These are phyloP conservation scores for Bombus superbus DNA, from an alignment of 1,140 invertebrate species.

Conservation along the genomic window DNA sequence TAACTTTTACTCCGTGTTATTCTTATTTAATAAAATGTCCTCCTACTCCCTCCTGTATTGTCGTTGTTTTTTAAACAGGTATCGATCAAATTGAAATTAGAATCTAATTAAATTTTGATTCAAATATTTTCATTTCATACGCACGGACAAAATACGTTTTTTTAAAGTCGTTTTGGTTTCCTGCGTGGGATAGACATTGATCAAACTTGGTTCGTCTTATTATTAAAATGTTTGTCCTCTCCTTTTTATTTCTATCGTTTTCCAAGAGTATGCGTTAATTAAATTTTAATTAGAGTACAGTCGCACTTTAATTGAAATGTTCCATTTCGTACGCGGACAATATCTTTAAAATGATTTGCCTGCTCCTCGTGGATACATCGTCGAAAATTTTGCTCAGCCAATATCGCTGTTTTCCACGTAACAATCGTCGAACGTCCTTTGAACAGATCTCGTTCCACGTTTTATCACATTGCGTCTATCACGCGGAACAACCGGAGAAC, in stretches of 20 bases:
- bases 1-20: neutral
- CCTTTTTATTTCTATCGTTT: neutral
- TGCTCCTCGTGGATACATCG: neutral
- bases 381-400: neutral
- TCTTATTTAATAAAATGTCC: too few relatives aligned
- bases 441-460: neutral
- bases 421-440: neutral
- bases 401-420: neutral
- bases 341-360: neutral
- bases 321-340: neutral
- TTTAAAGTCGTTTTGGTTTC: too few relatives aligned
- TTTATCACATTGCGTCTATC: neutral
- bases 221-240: neutral
- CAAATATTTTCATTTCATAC: too few relatives aligned
- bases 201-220: too few relatives aligned
- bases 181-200: too few relatives aligned
- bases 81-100: too few relatives aligned
- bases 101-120: too few relatives aligned
- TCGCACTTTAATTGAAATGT: neutral
- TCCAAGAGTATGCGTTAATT: neutral
- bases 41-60: too few relatives aligned
- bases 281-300: neutral
- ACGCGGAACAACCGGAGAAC: neutral
- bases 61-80: too few relatives aligned
- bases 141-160: too few relatives aligned